phyloP scores from a whole-genome alignment of 1,140 invertebrate species.

The Conus betulinus region DNA sequence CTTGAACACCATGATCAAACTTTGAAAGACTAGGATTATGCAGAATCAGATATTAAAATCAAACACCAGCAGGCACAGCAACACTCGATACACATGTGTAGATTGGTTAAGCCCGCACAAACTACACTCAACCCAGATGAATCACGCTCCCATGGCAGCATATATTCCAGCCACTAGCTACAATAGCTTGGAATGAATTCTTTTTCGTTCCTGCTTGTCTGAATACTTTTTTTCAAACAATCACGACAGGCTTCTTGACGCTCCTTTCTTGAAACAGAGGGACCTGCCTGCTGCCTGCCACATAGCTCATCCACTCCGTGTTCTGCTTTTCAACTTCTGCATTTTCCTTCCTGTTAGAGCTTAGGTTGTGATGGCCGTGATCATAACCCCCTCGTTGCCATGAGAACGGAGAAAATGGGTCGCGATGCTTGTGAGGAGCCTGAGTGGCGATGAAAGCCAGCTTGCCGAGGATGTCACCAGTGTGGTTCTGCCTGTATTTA shows the following conservation, averaged over 20 bases:
- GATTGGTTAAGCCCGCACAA: too few relatives aligned
- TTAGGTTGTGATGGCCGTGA: neutral
- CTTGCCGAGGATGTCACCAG: conserved; percentile 28
- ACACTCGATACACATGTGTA: too few relatives aligned
- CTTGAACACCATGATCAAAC: too few relatives aligned
- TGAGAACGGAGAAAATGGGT: neutral
- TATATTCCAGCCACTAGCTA: too few relatives aligned
- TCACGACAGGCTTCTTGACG: neutral
- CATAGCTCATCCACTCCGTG: neutral
- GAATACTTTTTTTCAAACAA: neutral
- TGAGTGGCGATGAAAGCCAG: neutral
- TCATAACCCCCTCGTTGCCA: neutral
- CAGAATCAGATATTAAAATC: too few relatives aligned
- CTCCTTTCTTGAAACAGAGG: neutral
- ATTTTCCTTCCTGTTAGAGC: neutral
- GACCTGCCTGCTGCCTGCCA: neutral
- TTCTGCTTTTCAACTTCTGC: neutral
- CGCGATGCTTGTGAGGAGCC: neutral
- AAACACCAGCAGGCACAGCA: too few relatives aligned
- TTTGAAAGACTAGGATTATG: too few relatives aligned
- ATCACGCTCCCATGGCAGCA: too few relatives aligned
- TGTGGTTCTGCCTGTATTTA: conserved; percentile 45
- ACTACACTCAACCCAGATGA: too few relatives aligned
- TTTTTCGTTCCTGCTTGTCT: too few relatives aligned
- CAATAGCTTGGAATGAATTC: too few relatives aligned